Evolutionary conservation across 2,888 invertebrate genomes (phyloP), one percentile per base, ranked within the genome.

Genomic region (Cerastis leucographa): DNA sequence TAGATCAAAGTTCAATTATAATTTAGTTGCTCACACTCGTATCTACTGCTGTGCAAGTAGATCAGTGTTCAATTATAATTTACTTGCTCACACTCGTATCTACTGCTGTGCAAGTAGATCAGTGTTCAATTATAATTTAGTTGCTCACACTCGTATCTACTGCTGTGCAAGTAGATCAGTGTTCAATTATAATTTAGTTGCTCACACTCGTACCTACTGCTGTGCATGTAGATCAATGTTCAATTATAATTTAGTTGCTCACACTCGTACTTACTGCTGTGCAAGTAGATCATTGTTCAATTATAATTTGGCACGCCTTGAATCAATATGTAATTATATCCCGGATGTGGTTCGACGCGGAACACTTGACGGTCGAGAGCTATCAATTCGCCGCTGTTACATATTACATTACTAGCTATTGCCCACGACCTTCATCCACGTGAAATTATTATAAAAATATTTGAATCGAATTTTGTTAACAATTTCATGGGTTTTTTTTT

Each of bases 261-360:
- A n/a, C 14, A n/a, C 1, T 51, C 29, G 29, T 40, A 65, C 3
- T 14, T 46, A 61, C 11, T 46, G 46, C 35, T 25, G 29, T 78
- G 56, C 80, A 84, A 82, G 80, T 65, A 81, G 65, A 74, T 62
- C 82, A 74, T 72, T 72, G 71, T 72, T 85, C 61, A 81, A 74
- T 85, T 71, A 81, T 61, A 74, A 74, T 79, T 87, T 87, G 86
- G 85, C 85, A 78, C 81, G 80, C 78, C 74, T 74, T 80, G 83
- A 76, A 75, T 78, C 70, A 71, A 75, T 80, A 74, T 71, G 81
- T 72, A 77, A 83, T 81, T 78, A 79, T 64, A 77, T 67, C 71
- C 81, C 79, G 86, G 78, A 84, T 78, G 84, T 56, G 54, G 83
- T 74, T 59, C n/a, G 69, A 77, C 66, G 77, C 78, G 76, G 75